Percentiles rank a stretch among this genome's conserved stretches.
Conservation (phyloP, 35 echinoderm and acorn worm genomes). For the Ophiothrix spiculata region DNA sequence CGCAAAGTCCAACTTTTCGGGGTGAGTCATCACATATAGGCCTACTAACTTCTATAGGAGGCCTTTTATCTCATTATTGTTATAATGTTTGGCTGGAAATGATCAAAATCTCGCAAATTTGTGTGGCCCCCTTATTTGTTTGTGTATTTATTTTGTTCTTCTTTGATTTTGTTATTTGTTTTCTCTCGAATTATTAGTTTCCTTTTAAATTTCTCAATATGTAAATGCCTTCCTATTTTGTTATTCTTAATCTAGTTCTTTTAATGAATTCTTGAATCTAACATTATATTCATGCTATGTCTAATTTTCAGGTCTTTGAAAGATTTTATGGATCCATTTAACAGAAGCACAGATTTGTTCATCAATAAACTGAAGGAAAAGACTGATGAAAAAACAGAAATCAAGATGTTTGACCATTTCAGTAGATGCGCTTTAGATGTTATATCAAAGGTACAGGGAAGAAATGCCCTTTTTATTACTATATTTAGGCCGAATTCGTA, state of each 20-base stretch:
- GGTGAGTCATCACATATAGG: too few species aligned
- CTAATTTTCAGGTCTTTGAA: conserved; percentile 44
- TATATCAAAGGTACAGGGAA: conserved; percentile 67
- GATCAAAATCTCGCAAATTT: neutral
- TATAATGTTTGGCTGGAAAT: neutral
- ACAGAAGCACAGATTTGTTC: conserved; percentile 47
- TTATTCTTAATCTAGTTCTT: neutral
- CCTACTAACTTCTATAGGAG: too few species aligned
- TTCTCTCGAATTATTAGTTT: too few species aligned
- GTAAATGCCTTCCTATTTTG: too few species aligned
- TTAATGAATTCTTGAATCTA: neutral
- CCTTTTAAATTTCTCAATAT: too few species aligned
- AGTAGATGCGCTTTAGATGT: conserved; percentile 64
- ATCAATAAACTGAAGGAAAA: conserved; percentile 29
- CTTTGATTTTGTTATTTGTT: too few species aligned
- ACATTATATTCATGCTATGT: too few species aligned
- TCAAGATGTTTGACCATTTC: conserved; percentile 56
- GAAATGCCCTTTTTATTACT: too few species aligned
- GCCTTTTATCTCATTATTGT: neutral
- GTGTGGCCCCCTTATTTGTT: too few species aligned
- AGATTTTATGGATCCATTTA: conserved; percentile 59
- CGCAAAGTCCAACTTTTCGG: too few species aligned
- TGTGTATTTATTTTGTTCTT: too few species aligned
- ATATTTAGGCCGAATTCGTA: too few species aligned
- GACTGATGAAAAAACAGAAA: conserved; percentile 70